These are phyloP conservation scores for Tetranychus piercei DNA, from an alignment of 2,888 invertebrate genomes.

Conservation along the genomic window DNA sequence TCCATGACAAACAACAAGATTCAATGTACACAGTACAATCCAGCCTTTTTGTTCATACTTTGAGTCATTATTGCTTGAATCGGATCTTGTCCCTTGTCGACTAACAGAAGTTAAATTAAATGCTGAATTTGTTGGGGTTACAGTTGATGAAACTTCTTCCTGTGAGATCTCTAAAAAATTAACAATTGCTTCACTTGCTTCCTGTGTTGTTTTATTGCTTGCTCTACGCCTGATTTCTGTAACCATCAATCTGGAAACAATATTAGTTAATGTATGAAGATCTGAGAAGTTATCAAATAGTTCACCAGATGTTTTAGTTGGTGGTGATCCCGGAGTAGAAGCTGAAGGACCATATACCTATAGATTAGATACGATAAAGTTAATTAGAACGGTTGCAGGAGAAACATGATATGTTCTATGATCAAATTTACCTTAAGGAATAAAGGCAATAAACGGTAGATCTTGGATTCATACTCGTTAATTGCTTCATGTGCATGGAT, in stretches of 20 bases:
- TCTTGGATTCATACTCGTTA: conserved; percentile 67
- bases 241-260: conserved; percentile 89
- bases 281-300: conserved; percentile 88
- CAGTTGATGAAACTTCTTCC: neutral
- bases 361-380: neutral
- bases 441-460: conserved; percentile 90
- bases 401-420: neutral
- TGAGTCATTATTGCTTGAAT: conserved; percentile 40
- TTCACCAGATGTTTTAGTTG: neutral
- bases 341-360: conserved; percentile 16
- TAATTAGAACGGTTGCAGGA: neutral
- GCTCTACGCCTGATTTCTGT: conserved; percentile 81
- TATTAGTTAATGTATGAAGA: conserved; percentile 76
- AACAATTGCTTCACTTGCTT: conserved; percentile 88
- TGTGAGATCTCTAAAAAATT: conserved; percentile 68
- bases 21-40: conserved; percentile 78
- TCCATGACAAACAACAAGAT: conserved; percentile 65
- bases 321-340: neutral
- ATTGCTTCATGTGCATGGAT: conserved; percentile 35
- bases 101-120: neutral
- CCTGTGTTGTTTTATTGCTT: conserved; percentile 74
- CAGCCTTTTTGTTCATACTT: conserved; percentile 86
- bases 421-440: conserved; percentile 64
- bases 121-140: neutral
- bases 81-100: neutral